Conservation (phyloP, 2,113 vertebrate genomes). For the Aptenodytes forsteri region DNA sequence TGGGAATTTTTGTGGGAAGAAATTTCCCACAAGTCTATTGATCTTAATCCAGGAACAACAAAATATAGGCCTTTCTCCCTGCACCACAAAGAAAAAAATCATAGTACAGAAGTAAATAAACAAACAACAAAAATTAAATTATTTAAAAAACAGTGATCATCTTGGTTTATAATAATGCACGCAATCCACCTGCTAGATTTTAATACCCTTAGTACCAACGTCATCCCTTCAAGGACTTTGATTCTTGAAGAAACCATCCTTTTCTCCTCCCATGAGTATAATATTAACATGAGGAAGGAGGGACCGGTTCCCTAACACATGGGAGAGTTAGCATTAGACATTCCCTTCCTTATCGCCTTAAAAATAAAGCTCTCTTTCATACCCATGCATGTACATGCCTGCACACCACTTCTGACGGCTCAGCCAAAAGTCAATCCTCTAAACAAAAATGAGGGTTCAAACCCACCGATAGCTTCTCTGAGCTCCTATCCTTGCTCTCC, state of each 20-base stretch:
- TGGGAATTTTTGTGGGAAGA: background rate
- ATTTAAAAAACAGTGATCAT: background rate
- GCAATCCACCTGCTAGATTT: background rate
- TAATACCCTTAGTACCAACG: background rate
- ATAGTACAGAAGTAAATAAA: background rate
- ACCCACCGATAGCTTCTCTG: background rate
- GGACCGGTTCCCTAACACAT: background rate
- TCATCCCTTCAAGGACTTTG: background rate
- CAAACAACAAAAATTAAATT: background rate
- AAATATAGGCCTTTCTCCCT: background rate
- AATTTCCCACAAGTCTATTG: background rate
- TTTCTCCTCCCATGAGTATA: background rate
- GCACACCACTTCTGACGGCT: background rate
- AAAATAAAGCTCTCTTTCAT: background rate
- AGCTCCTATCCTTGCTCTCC: background rate
- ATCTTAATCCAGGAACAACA: background rate
- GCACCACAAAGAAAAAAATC: background rate
- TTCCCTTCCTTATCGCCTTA: background rate
- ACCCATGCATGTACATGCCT: background rate
- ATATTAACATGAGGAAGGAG: background rate
- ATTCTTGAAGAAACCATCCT: background rate
- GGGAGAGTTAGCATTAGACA: background rate
- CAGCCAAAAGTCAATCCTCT: background rate
- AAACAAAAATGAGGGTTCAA: background rate
- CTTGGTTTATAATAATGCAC: background rate